Conservation (phyloP, 2,113 vertebrate genomes). For the Oplegnathus fasciatus region DNA sequence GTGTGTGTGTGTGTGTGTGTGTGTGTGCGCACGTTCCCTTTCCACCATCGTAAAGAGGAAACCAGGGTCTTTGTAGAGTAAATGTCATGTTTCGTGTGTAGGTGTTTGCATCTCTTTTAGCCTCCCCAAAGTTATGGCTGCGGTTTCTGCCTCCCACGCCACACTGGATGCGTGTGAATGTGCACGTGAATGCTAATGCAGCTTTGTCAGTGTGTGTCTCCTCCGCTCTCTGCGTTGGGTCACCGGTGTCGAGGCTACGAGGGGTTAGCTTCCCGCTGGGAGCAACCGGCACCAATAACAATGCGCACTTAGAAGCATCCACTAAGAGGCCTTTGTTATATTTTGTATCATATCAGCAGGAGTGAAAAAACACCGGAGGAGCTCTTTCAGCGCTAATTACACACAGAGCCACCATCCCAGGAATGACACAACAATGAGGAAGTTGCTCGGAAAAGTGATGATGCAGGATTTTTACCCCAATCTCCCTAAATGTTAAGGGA, state of each 20-base stretch:
- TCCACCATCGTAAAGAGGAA: conserved; percentile 16
- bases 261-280: conserved; percentile 27
- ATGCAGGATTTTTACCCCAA: conserved; percentile 50
- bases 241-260: conserved; percentile 16
- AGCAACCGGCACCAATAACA: not conserved
- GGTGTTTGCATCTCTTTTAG: conserved; percentile 56
- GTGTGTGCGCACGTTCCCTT: not conserved
- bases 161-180: not conserved
- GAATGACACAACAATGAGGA: conserved; percentile 67
- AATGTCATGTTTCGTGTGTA: conserved; percentile 62
- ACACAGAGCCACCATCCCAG: conserved; percentile 15
- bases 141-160: conserved; percentile 55
- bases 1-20: not conserved
- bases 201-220: conserved; percentile 12
- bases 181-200: conserved; percentile 45
- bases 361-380: conserved; percentile 47
- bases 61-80: conserved; percentile 51
- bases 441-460: conserved; percentile 68
- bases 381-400: conserved; percentile 67
- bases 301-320: conserved; percentile 10
- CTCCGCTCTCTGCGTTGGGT: not conserved
- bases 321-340: conserved; percentile 44
- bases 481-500: conserved; percentile 65
- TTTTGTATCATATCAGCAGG: conserved; percentile 65
- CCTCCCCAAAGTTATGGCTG: conserved; percentile 42